phyloP scores from a whole-genome alignment of 2,113 vertebrate genomes.

The Pionites leucogaster region DNA sequence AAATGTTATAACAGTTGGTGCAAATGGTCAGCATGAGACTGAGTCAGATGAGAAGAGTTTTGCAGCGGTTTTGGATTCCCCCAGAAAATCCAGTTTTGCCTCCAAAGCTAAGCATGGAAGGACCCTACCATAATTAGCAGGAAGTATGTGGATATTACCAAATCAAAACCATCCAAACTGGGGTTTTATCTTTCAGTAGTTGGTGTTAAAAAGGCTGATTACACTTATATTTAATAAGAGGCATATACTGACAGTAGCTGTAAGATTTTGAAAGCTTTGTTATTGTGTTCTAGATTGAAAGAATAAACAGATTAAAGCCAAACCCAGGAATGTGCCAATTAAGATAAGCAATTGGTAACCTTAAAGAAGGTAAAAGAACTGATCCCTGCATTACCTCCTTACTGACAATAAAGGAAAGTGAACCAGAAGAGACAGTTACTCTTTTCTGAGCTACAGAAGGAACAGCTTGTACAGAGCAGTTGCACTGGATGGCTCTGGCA shows the following conservation, averaged over 20 bases:
- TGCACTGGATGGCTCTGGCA: neutral
- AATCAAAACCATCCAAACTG: neutral
- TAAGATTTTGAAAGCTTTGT: constrained; percentile 1
- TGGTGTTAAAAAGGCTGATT: neutral
- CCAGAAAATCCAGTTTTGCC: neutral
- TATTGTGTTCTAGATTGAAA: neutral
- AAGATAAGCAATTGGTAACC: neutral
- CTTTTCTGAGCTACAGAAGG: neutral
- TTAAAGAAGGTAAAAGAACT: neutral
- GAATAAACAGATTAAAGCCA: constrained; percentile 16
- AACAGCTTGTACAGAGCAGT: neutral
- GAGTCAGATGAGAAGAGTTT: neutral
- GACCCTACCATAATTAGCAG: neutral
- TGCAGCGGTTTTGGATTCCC: neutral
- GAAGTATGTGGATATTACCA: neutral
- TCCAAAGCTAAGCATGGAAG: neutral
- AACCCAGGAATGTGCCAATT: neutral
- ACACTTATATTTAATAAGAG: neutral
- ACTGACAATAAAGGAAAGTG: neutral
- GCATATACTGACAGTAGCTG: neutral
- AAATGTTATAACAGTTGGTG: neutral
- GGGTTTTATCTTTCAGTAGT: neutral
- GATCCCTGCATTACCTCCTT: neutral
- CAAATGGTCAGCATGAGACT: neutral
- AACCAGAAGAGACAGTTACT: neutral